Evolutionary conservation across 64 coral and sea anemone species (phyloP).

Genomic region (Porites australiensis): DNA sequence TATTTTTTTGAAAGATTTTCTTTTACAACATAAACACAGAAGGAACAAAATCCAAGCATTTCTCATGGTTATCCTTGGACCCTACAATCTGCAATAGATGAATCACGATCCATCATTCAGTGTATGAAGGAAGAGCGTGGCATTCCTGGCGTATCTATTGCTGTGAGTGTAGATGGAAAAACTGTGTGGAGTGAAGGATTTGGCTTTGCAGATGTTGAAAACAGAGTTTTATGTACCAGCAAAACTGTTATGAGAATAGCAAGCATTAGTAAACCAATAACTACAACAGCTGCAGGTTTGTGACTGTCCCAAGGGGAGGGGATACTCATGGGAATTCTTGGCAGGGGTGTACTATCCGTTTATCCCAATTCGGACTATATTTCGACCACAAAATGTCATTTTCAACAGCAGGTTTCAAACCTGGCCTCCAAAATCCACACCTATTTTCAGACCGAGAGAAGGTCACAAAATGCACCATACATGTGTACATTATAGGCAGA

Average conservation of each 20-base stretch:
- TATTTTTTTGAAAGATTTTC: not conserved
- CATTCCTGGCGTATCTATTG: conserved; percentile 73
- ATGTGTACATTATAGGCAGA: too few species aligned
- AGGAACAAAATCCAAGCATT: not conserved
- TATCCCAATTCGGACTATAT: too few species aligned
- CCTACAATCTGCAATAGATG: conserved; percentile 63
- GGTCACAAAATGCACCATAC: too few species aligned
- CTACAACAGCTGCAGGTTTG: conserved; percentile 86
- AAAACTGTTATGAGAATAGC: conserved; percentile 96
- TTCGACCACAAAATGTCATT: too few species aligned
- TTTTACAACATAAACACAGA: not conserved
- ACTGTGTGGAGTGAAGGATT: conserved; percentile 95
- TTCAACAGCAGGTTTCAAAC: too few species aligned
- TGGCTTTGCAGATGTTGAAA: conserved; percentile 95
- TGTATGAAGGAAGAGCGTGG: conserved; percentile 89
- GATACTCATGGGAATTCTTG: too few species aligned
- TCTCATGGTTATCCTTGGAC: not conserved
- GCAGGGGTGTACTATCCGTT: too few species aligned
- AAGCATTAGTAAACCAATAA: conserved; percentile 97
- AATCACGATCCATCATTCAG: conserved; percentile 64
- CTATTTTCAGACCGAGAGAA: too few species aligned
- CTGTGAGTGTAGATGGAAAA: conserved; percentile 88
- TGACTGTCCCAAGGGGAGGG: not conserved
- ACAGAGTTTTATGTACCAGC: conserved; percentile 80
- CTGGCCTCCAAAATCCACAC: too few species aligned